These are phyloP conservation scores for Physella acuta DNA, from an alignment of 1,140 invertebrate genomes.

Conservation along the genomic window DNA sequence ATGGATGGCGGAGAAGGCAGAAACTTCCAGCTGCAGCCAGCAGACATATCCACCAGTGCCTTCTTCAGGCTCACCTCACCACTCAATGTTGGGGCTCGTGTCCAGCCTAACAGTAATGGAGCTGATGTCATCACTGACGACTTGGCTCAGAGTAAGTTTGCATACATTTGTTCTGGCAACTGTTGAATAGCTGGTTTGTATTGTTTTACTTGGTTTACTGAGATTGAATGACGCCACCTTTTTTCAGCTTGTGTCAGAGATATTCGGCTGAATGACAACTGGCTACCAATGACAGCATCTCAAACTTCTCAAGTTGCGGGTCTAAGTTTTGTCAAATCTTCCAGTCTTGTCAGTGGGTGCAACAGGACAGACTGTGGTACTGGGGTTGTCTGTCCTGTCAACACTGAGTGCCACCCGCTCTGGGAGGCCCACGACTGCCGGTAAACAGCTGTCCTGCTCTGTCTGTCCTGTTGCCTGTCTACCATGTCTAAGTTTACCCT, in stretches of 20 bases:
- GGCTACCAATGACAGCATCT: conserved; percentile 88
- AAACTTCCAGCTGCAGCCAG: conserved; percentile 83
- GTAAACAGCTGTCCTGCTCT: too few species aligned
- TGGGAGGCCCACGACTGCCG: conserved; percentile 95
- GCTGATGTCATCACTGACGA: background rate
- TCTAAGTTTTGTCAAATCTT: conserved; percentile 80
- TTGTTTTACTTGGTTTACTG: too few species aligned
- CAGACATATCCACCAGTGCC: background rate
- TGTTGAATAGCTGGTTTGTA: too few species aligned
- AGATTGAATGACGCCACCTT: too few species aligned
- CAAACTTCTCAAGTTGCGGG: conserved; percentile 69
- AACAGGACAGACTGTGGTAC: conserved; percentile 91
- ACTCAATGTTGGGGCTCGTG: conserved; percentile 6
- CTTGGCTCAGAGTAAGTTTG: conserved; percentile 10
- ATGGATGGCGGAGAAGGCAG: conserved; percentile 93
- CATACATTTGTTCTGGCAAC: background rate
- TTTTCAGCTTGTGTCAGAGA: conserved; percentile 82
- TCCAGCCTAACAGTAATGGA: background rate
- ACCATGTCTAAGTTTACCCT: too few species aligned
- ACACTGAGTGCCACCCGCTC: conserved; percentile 89
- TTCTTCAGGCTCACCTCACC: background rate
- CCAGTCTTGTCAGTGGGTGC: conserved; percentile 88
- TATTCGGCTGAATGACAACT: conserved; percentile 85
- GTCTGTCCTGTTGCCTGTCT: too few species aligned
- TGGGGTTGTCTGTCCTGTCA: conserved; percentile 75